These are phyloP conservation scores for Phoxinus phoxinus DNA, from an alignment of 2,113 vertebrate species.

Conservation along the genomic window DNA sequence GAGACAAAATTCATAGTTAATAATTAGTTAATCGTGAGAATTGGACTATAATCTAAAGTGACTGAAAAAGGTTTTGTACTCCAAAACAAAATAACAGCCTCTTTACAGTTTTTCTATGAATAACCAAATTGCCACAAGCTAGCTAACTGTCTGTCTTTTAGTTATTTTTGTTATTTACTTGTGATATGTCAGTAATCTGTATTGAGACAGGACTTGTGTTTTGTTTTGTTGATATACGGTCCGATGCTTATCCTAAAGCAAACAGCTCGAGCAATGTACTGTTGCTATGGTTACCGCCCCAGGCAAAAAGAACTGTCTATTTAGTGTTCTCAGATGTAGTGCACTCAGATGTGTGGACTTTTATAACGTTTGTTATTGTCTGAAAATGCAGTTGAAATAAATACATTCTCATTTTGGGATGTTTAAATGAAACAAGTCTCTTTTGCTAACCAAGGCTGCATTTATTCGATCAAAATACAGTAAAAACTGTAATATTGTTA, in stretches of 20 bases:
- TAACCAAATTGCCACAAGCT: neutral
- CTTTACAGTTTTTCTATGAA: neutral
- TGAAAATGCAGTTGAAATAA: neutral
- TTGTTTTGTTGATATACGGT: neutral
- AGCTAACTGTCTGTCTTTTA: neutral
- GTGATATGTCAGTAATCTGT: neutral
- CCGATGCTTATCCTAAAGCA: neutral
- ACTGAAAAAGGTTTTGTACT: neutral
- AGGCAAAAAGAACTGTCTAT: neutral
- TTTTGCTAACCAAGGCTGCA: neutral
- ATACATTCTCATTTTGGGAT: neutral
- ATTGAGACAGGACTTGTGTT: neutral
- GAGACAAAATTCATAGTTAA: too few species aligned
- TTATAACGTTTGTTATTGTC: neutral
- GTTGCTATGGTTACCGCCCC: constrained; percentile 18
- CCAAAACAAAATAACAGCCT: neutral
- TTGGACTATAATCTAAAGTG: too few species aligned
- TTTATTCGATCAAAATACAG: too few species aligned
- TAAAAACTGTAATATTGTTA: too few species aligned
- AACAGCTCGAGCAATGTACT: neutral
- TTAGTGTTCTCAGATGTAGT: constrained; percentile 5
- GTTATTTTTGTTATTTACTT: neutral
- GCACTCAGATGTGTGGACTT: neutral
- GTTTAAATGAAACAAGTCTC: neutral
- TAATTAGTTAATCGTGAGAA: too few species aligned